Evolutionary conservation across 1,140 invertebrate species (phyloP), one percentile per base, ranked within the genome.

Genomic region (Sogatella furcifera): DNA sequence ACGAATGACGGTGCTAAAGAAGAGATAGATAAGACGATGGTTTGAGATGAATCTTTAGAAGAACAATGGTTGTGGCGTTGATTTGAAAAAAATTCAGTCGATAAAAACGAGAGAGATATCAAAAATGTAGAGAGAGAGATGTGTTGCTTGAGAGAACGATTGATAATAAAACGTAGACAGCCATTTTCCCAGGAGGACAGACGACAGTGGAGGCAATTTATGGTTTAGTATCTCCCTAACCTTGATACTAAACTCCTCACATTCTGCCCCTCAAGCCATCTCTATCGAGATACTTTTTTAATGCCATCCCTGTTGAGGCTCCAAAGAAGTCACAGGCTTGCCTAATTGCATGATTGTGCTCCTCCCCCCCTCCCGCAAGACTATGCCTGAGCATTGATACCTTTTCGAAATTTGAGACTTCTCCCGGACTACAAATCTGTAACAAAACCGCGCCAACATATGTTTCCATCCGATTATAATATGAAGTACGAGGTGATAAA

Each of bases 361-460:
- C 34, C 34, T 38, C 46, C 11, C 46, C 2, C 46, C 46, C 17
- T 6, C 21, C 46, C 21, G 3, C 15, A 9, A 6, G 5, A 49
- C 46, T 14, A 1, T 2, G 11, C 34, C 34, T 38, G 11, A 38
- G 34, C 34, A 5, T 38, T 13, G 8, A 38, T 38, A 38, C 34
- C 34, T 38, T 38, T 38, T 38, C 46, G 46, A 49, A 49, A 49
- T 49, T 49, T 49, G 46, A 49, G 46, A 49, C 44, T 46, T 46
- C 19, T 5, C 19, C 44, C 13, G 44, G 44, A 19, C 34, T 38
- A 49, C 46, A 49, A 49, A 49, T 49, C 46, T 49, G 15, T 49
- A 49, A 38, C 34, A 38, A 38, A 38, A 38, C 34, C 34, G 34
- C 34, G 34, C 34, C 34, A 38, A 38, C 34, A 38, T 13, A 38